Evolutionary conservation across 2,113 vertebrate genomes (phyloP).

Genomic region (Silurus glanis): DNA sequence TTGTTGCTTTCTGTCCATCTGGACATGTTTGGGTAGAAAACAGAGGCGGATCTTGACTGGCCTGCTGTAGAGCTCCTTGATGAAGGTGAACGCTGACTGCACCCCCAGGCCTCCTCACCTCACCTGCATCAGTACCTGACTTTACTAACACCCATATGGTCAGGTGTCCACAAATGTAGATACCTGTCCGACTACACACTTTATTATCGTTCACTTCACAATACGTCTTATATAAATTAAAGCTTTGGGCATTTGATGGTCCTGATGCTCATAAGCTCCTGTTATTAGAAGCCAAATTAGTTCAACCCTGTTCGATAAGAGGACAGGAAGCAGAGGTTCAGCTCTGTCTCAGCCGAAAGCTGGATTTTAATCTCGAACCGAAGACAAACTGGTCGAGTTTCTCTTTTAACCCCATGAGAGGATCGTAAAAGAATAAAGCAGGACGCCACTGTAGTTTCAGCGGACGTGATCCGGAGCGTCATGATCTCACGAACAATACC

Average conservation of each 20-base stretch:
- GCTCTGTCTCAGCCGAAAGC: constrained; percentile 18
- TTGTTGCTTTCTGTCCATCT: not conserved
- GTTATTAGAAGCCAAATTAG: not conserved
- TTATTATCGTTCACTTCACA: not conserved
- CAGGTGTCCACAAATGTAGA: too few relatives aligned
- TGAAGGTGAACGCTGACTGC: too few relatives aligned
- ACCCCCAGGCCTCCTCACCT: too few relatives aligned
- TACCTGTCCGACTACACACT: too few relatives aligned
- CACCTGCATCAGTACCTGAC: too few relatives aligned
- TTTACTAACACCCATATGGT: too few relatives aligned
- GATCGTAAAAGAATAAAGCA: constrained; percentile 19
- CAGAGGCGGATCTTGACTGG: not conserved
- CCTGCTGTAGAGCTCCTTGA: too few relatives aligned
- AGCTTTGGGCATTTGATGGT: not conserved
- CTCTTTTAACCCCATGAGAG: constrained; percentile 38
- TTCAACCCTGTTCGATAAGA: too few relatives aligned
- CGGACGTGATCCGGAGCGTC: constrained; percentile 32
- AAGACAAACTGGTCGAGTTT: constrained; percentile 47
- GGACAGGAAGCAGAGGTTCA: too few relatives aligned
- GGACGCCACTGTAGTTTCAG: constrained; percentile 9
- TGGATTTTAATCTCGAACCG: constrained; percentile 29
- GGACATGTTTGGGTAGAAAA: not conserved
- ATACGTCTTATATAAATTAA: not conserved
- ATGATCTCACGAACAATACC: constrained; percentile 31
- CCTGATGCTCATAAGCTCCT: not conserved